Evolutionary conservation across 2,797 vertebrate genomes (phyloP).

Genomic region (Gadopsis bispinosus): DNA sequence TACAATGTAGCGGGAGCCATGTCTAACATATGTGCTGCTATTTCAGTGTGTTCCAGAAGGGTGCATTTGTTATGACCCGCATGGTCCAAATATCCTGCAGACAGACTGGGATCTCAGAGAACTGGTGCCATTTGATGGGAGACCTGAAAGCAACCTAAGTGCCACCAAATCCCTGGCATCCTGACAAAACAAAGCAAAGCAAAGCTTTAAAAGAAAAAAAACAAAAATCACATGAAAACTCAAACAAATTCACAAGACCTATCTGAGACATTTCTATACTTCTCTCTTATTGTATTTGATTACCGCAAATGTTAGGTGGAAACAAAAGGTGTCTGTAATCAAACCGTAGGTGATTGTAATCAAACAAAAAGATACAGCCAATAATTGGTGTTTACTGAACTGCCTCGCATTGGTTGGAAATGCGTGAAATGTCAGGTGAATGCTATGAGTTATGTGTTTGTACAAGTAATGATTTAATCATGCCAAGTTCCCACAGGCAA

Average conservation of each 20-base stretch:
- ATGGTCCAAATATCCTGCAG: constrained; percentile 48
- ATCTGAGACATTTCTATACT: constrained; percentile 27
- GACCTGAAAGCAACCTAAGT: neutral
- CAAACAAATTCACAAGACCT: constrained; percentile 7
- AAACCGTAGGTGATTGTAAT: constrained; percentile 48
- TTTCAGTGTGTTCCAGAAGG: constrained; percentile 66
- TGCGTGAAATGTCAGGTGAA: constrained; percentile 44
- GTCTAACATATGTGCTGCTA: constrained; percentile 74
- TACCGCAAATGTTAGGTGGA: constrained; percentile 42
- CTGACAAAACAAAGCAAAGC: constrained; percentile 37
- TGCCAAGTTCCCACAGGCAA: constrained; percentile 20
- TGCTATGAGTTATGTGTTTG: constrained; percentile 33
- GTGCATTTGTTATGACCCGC: constrained; percentile 64
- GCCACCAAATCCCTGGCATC: constrained; percentile 4
- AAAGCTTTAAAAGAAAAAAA: neutral
- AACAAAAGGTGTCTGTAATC: constrained; percentile 47
- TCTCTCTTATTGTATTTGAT: constrained; percentile 38
- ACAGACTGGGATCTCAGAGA: constrained; percentile 49
- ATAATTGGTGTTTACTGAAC: constrained; percentile 48
- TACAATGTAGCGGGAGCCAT: constrained; percentile 46
- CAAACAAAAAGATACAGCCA: constrained; percentile 49
- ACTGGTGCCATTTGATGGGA: constrained; percentile 28
- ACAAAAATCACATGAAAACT: constrained; percentile 8
- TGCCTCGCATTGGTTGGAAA: constrained; percentile 32
- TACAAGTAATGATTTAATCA: constrained; percentile 28